A percentile compares a stretch with the other conserved stretches of the same genome.
These are phyloP conservation scores for Lysandra coridon DNA, from an alignment of 2,888 invertebrate genomes.

Conservation along the genomic window DNA sequence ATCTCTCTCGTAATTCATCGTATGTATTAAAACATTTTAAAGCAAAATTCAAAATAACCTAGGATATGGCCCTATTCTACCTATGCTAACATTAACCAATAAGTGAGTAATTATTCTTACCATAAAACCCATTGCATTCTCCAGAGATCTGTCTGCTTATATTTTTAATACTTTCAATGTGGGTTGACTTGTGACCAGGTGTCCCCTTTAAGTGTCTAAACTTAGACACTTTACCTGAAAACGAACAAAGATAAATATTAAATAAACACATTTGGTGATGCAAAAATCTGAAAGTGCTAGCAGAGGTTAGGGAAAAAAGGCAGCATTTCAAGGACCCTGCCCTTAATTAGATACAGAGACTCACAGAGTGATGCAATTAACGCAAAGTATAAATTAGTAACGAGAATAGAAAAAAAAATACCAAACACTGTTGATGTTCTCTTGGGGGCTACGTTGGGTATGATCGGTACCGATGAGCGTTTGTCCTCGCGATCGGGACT, in stretches of 20 bases:
- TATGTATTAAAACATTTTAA: no score
- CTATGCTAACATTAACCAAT: neutral
- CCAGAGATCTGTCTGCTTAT: slow-evolving; percentile 95
- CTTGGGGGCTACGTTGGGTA: slow-evolving; percentile 85
- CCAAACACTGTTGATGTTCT: slow-evolving; percentile 93
- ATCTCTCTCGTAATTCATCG: neutral
- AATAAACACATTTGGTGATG: neutral
- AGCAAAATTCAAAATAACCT: no score
- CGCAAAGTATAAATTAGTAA: no score
- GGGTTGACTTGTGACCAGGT: slow-evolving; percentile 92
- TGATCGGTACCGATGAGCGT: slow-evolving; percentile 76
- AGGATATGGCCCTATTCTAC: no score
- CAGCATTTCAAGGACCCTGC: no score
- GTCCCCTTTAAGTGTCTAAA: slow-evolving; percentile 96
- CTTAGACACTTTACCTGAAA: slow-evolving; percentile 86
- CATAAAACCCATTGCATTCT: slow-evolving; percentile 96
- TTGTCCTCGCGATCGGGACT: slow-evolving; percentile 81
- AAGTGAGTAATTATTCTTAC: slow-evolving; percentile 57
- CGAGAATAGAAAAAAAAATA: slow-evolving; percentile 50
- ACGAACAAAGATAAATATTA: neutral
- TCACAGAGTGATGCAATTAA: no score
- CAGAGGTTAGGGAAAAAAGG: no score
- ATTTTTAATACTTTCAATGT: slow-evolving; percentile 95
- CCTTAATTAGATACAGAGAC: no score
- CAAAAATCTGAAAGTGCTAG: no score